Evolutionary conservation across 2,113 vertebrate genomes (phyloP), one percentile per base, ranked within the genome.

Genomic region (human): DNA sequence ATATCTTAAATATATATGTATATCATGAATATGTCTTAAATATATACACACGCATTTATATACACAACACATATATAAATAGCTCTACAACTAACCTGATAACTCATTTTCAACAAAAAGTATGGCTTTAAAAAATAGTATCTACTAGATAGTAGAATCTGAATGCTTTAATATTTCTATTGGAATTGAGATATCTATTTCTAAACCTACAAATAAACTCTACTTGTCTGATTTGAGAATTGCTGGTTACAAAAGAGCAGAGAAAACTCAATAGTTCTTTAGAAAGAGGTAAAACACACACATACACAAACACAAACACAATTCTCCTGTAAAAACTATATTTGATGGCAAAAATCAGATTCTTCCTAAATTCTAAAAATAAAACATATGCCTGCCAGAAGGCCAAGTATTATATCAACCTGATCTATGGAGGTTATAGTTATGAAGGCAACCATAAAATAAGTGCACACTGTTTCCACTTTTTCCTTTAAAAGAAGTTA

Each of bases 181-280:
- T 93, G 10, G 12, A 93, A 94, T 73, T 68, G 7, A 86, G 50
- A 52, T 61, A 72, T n/a, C 48, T 84, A 61, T 72, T 4, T 25
- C 13, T 90, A 89, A 96, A 82, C 6, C 25, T 92, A 52, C 22
- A 95, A 73, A 82, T 70, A 90, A 64, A 48, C 20, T 86, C 75
- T 76, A 43, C 7, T 70, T 50, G n/a, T 73, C 78, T 79, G 57
- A 40, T 90, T 94, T 90, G 18, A 75, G 73, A 90, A 81, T 85
- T 83, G 23, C 13, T 96, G 3, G 25, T 55, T 85, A 91, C 6
- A 91, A 91, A 35, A 7, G 13, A 81, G 75, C 35, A 86, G 57
- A 84, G 23, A 57, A 93, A 93, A 89, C 76, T 89, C 68, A 90
- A 78, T 72, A 89, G 64, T 38, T 84, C 92, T 76, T 87, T 76